Evolutionary conservation across 1,140 invertebrate genomes (phyloP), one percentile per base, ranked within the genome.

Genomic region (Ceratosolen solmsi): DNA sequence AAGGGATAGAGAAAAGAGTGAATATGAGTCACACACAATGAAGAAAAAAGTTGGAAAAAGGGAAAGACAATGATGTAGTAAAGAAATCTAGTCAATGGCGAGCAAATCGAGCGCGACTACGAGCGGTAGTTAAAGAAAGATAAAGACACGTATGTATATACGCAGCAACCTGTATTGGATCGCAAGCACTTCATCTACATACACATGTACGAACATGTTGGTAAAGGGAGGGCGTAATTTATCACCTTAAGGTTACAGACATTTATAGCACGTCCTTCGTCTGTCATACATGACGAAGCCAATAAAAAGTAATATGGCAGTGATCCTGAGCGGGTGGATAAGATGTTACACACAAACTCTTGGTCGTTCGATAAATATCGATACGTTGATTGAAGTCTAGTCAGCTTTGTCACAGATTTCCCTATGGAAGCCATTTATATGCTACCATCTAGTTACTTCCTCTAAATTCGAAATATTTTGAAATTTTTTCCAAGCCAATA

Each of bases 51-150:
- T n/a, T n/a, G n/a, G n/a, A 46, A 41, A n/a, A 71, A 60, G 27
- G 36, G 7, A 68, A 60, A 56, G 15, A 63, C 46, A 46, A 5
- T 8, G 13, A 46, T 8, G 13, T 46, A 46, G 13, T 46, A 46
- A 46, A 8, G 13, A 46, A 46, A 7, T 46, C 41, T 41, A 71
- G 51, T 79, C 77, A 46, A 72, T 79, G 51, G 65, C 51, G n/a
- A 49, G 77, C 77, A 58, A 71, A 79, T 79, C 77, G 77, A 79
- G 77, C 49, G 36, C 77, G 25, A 79, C 68, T 58, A n/a, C 63
- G 30, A 22, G 25, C 33, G 8, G 51, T 0, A 13, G 63, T 7
- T 4, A 11, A n/a, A 25, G 27, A 20, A 20, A 22, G 36, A 38
- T 7, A 51, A 15, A 5, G 20, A 30, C 27, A 15, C 1, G 13